These are phyloP conservation scores for Melanargia galathea DNA, from an alignment of 2,888 invertebrate species.

Conservation along the genomic window DNA sequence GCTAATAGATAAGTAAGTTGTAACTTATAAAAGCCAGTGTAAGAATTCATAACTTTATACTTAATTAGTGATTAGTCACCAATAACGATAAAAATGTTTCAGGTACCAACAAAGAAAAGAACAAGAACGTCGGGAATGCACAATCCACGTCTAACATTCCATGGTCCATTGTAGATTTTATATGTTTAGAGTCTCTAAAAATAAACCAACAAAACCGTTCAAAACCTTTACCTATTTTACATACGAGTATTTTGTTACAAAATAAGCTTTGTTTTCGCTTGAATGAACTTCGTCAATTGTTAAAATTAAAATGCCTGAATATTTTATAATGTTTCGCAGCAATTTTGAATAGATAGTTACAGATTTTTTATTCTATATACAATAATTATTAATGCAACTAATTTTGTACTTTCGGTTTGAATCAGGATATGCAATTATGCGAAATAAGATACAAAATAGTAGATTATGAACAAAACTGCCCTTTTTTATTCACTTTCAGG, in stretches of 20 bases:
- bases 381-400: not conserved
- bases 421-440: not conserved
- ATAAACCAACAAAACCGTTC: constrained; percentile 26
- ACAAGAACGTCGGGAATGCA: constrained; percentile 88
- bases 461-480: not conserved
- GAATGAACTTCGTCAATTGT: not conserved
- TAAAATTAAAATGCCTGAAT: not conserved
- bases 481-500: not conserved
- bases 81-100: constrained; percentile 44
- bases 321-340: not conserved
- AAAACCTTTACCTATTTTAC: constrained; percentile 30
- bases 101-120: constrained; percentile 89
- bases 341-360: not conserved
- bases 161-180: constrained; percentile 45
- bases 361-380: not conserved
- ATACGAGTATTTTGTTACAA: constrained; percentile 33
- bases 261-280: constrained; percentile 15
- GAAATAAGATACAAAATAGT: not conserved
- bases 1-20: constrained; percentile 75
- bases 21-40: not conserved
- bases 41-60: too few relatives aligned
- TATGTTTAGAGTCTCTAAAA: constrained; percentile 32
- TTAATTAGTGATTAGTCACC: too few relatives aligned
- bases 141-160: constrained; percentile 85
- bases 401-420: not conserved